Base-by-base conservation (phyloP, 2,888 invertebrate species). In the Melanchra persicariae region DNA sequence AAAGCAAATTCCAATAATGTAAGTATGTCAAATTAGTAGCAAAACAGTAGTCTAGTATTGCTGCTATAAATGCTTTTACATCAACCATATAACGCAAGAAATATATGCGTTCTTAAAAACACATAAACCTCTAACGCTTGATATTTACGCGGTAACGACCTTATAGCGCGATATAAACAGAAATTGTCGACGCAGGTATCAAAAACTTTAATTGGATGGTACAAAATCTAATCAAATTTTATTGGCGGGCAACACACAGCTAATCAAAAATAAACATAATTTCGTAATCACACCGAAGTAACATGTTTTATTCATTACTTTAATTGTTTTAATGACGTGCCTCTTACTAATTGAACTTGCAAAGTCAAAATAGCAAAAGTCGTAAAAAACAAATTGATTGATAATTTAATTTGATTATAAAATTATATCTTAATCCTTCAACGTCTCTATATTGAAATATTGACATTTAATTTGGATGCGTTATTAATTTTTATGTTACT, bases 201-300 rank as follows among this genome's bases (percentile, higher is more conserved):
- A 74, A 77, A 74, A 78, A 71, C 71, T 68, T 85, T 87, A 87
- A 87, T 87, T 87, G 84, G 84, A 79, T 70, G 74, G 70, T 82
- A 77, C 81, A 79, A 84, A 86, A 84, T 76, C 80, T 79, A 87
- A 86, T 87, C 87, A 86, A 87, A 72, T 87, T 87, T 87, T 87
- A 87, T 87, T 85, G 83, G 72, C 78, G 74, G 71, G 69, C 81
- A 81, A 79, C 82, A 82, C 80, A 86, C 68, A 73, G 76, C 87
- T 87, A 87, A 87, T 87, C 84, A 87, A 87, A 87, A 76, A 87
- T 87, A 87, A 87, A 87, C 87, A 87, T 84, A 79, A 85, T 87
- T 83, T 83, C 80, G 82, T 84, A 86, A 87, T 84, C 74, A 74
- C 64, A 73, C 61, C 60, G 66, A 71, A 67, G 75, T 86, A 82